These are phyloP conservation scores for Hipparchia sbordonii DNA, from an alignment of 2,888 invertebrate genomes.

Conservation along the genomic window DNA sequence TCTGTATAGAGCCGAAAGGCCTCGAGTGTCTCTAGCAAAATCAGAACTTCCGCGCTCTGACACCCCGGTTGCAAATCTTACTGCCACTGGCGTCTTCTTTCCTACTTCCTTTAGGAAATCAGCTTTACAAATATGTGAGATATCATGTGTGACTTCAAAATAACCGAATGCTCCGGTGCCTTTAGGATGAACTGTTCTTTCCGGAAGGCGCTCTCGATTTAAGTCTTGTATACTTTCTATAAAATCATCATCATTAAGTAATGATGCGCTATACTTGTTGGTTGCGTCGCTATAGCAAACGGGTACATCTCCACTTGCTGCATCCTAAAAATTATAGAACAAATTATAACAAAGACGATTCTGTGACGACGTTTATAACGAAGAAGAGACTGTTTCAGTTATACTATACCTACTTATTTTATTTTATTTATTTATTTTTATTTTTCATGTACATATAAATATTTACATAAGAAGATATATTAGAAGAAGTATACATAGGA, in stretches of 20 bases:
- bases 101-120: constrained; percentile 88
- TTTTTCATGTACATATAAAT: no score
- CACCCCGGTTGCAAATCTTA: constrained; percentile 90
- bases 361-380: no score
- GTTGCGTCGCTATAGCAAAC: constrained; percentile 87
- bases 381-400: no score
- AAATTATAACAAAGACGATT: neutral
- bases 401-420: no score
- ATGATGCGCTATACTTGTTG: constrained; percentile 88
- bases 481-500: no score
- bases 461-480: no score
- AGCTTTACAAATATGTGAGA: constrained; percentile 88
- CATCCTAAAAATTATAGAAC: neutral
- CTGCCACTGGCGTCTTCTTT: constrained; percentile 88
- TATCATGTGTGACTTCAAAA: constrained; percentile 92
- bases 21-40: constrained; percentile 93
- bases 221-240: constrained; percentile 90
- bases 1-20: constrained; percentile 94
- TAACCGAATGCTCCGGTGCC: constrained; percentile 94
- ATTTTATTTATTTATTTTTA: no score
- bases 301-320: constrained; percentile 87
- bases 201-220: constrained; percentile 94
- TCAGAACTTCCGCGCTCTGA: constrained; percentile 94
- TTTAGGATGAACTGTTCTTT: constrained; percentile 95
- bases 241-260: constrained; percentile 90